A percentile compares a stretch with the other conserved stretches of the same genome.
Conservation (phyloP, 2,888 invertebrate species). For the Eudemis profundana region DNA sequence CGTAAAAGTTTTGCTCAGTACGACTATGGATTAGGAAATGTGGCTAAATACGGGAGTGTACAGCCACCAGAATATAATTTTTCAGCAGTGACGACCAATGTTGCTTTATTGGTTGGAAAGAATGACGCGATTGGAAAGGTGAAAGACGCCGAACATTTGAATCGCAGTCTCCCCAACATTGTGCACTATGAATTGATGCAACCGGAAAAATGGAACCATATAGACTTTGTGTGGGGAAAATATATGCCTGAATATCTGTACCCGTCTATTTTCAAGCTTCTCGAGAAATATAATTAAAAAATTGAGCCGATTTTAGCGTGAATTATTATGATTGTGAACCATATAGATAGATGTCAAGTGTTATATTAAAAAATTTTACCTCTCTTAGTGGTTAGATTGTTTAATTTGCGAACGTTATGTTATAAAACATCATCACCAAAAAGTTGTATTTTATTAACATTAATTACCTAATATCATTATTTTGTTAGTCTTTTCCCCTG, state of each 20-base stretch:
- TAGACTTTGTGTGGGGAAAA: constrained; percentile 17
- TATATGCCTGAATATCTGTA: constrained; percentile 17
- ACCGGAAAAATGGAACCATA: background rate
- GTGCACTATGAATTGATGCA: background rate
- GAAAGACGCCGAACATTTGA: constrained; percentile 37
- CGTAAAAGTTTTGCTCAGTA: constrained; percentile 48
- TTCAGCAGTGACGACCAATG: constrained; percentile 53
- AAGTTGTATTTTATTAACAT: too few species aligned
- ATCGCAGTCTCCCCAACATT: background rate
- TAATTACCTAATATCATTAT: too few species aligned
- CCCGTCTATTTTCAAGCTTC: background rate
- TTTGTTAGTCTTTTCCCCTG: too few species aligned
- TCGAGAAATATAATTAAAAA: constrained; percentile 3
- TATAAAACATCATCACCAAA: too few species aligned
- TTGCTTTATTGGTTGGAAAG: constrained; percentile 72
- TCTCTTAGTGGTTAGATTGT: too few species aligned
- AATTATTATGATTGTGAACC: too few species aligned
- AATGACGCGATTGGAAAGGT: constrained; percentile 79
- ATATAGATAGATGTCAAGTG: too few species aligned
- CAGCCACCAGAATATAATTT: constrained; percentile 54
- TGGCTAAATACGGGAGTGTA: constrained; percentile 47
- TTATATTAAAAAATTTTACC: too few species aligned
- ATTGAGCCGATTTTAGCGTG: too few species aligned
- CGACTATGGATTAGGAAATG: constrained; percentile 51
- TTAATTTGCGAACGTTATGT: too few species aligned